Conservation (phyloP, 2,113 vertebrate genomes). For the Ondatra zibethicus region DNA sequence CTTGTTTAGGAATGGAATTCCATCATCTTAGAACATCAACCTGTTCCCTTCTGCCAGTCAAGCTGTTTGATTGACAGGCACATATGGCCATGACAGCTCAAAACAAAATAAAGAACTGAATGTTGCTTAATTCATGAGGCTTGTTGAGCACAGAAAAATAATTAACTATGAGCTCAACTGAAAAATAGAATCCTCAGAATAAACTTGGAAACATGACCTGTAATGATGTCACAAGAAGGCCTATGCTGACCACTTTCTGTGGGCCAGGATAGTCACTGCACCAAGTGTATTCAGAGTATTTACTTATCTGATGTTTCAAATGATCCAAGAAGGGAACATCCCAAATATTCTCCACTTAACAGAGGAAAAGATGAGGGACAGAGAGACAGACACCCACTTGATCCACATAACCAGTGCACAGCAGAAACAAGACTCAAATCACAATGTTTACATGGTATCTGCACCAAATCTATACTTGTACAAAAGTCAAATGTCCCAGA, state of each 20-base stretch:
- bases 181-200: neutral
- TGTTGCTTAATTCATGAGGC: slow-evolving; percentile 42
- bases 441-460: neutral
- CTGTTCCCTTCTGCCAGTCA: slow-evolving; percentile 53
- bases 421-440: neutral
- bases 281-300: neutral
- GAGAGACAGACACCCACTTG: neutral
- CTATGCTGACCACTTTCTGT: neutral
- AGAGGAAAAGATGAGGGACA: neutral
- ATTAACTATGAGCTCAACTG: neutral
- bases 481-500: neutral
- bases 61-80: slow-evolving; percentile 22
- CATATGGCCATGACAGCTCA: slow-evolving; percentile 52
- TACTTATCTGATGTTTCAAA: neutral
- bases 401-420: neutral
- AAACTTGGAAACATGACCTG: neutral
- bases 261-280: neutral
- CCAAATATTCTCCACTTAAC: neutral
- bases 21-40: neutral
- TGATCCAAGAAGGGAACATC: neutral
- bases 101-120: slow-evolving; percentile 62
- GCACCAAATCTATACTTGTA: neutral
- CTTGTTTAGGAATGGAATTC: slow-evolving; percentile 18
- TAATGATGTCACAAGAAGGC: neutral
- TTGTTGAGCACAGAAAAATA: slow-evolving; percentile 34